Conservation (phyloP, 2,888 invertebrate species). For the Tridacna gigas region DNA sequence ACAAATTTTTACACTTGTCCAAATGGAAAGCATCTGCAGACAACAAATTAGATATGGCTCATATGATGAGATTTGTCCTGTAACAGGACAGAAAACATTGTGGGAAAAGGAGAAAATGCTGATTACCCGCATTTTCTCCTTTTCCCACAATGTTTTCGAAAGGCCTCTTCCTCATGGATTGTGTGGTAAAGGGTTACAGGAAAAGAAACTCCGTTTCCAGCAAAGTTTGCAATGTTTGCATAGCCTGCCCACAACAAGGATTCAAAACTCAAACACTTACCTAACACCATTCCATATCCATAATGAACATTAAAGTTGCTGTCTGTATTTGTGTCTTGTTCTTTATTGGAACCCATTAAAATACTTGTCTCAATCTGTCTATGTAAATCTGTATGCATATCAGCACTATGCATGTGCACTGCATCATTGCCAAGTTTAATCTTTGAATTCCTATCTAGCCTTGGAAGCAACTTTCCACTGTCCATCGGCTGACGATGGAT, state of each 20-base stretch:
- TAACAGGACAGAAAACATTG: background rate
- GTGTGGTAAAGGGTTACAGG: no score
- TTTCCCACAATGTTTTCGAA: background rate
- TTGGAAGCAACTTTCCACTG: no score
- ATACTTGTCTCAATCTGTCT: slow-evolving; percentile 15
- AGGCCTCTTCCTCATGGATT: background rate
- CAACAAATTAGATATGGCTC: no score
- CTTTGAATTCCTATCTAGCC: no score
- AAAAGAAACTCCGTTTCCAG: no score
- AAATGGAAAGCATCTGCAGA: no score
- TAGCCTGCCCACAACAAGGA: background rate
- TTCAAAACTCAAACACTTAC: slow-evolving; percentile 2
- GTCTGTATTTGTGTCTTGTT: background rate
- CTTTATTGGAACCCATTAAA: slow-evolving; percentile 6
- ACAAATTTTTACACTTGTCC: no score
- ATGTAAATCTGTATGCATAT: background rate
- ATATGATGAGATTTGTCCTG: no score
- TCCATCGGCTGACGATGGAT: no score
- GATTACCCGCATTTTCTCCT: no score
- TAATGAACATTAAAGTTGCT: background rate
- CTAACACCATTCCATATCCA: background rate
- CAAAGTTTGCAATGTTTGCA: no score
- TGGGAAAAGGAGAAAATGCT: background rate
- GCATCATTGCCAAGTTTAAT: no score
- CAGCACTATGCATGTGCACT: background rate